phyloP scores from a whole-genome alignment of 2,113 vertebrate species.

The Fulica atra region DNA sequence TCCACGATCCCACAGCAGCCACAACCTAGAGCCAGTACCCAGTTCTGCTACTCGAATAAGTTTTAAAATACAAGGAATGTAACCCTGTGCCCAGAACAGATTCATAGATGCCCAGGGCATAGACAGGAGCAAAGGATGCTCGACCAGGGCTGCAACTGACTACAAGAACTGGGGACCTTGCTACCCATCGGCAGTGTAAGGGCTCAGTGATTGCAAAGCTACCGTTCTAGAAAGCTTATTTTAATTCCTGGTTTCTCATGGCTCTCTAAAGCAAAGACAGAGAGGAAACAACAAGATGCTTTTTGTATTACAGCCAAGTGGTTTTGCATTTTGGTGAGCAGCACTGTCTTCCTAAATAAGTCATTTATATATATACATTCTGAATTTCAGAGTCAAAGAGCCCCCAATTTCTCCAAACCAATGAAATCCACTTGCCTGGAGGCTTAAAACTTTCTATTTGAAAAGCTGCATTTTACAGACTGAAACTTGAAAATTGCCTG shows the following conservation, averaged over 20 bases:
- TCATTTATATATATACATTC: not conserved
- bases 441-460: not conserved
- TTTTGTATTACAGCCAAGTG: not conserved
- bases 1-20: not conserved
- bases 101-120: not conserved
- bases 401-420: not conserved
- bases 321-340: not conserved
- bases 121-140: not conserved
- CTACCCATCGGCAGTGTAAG: not conserved
- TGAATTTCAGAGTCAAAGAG: not conserved
- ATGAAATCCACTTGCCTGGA: not conserved
- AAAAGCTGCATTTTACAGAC: not conserved
- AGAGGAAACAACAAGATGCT: not conserved
- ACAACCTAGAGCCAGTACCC: not conserved
- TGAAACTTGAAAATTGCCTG: not conserved
- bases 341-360: not conserved
- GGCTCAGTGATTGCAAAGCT: not conserved
- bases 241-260: not conserved
- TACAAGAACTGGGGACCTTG: not conserved
- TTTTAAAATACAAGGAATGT: not conserved
- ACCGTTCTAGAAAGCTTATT: not conserved
- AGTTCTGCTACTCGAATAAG: not conserved
- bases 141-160: not conserved
- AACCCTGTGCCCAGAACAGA: not conserved
- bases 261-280: not conserved